These are phyloP conservation scores for Amniataba percoides DNA, from an alignment of 2,797 vertebrate genomes.

Conservation along the genomic window DNA sequence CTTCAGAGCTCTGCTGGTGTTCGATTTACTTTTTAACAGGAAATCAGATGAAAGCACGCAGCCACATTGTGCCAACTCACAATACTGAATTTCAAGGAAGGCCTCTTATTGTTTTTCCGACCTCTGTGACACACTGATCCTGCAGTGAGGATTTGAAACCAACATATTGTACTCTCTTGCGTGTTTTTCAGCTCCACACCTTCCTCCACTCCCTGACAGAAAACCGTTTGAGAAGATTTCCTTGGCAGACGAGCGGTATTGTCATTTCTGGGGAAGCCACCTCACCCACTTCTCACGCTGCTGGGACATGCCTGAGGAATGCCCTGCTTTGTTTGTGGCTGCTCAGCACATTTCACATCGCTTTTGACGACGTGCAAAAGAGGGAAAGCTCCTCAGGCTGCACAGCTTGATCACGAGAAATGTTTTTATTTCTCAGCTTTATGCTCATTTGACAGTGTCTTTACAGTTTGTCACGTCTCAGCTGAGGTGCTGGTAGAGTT, in stretches of 20 bases:
- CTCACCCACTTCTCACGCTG: constrained; percentile 51
- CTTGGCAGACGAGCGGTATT: background rate
- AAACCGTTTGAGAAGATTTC: constrained; percentile 17
- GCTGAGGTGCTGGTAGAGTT: background rate
- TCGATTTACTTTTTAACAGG: background rate
- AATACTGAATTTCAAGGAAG: constrained; percentile 16
- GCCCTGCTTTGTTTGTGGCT: constrained; percentile 45
- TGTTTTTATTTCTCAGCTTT: background rate
- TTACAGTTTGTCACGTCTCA: background rate
- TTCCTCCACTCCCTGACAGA: constrained; percentile 43
- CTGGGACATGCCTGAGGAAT: constrained; percentile 70
- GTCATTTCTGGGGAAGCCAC: constrained; percentile 55
- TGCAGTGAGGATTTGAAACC: background rate
- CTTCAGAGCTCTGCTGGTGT: background rate
- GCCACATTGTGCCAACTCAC: background rate
- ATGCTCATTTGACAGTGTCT: background rate
- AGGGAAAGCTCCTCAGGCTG: background rate
- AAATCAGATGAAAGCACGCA: constrained; percentile 12
- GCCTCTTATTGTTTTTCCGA: background rate
- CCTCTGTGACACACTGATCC: constrained; percentile 10
- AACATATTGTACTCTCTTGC: no score
- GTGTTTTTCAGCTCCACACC: constrained; percentile 18
- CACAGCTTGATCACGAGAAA: background rate
- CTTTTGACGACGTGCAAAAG: background rate
- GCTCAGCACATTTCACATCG: constrained; percentile 5